Conservation (phyloP, 2,888 invertebrate species). For the Epinotia brunnichana region DNA sequence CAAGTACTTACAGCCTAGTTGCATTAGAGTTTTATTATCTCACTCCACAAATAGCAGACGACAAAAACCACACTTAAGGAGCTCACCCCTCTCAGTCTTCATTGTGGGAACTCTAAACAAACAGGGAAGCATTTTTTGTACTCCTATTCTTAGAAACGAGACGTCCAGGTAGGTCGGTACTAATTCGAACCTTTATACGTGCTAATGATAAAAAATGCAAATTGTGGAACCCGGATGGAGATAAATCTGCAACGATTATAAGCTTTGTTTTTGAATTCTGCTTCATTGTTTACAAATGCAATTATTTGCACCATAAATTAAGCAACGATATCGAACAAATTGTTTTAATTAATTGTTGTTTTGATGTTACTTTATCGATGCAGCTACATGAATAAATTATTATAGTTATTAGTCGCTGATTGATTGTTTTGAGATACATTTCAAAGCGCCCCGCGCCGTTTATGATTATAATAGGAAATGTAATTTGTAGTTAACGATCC, state of each 20-base stretch:
- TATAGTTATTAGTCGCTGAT: conserved; percentile 30
- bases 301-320: conserved; percentile 37
- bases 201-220: conserved; percentile 50
- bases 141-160: conserved; percentile 67
- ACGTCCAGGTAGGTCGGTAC: conserved; percentile 71
- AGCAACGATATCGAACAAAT: conserved; percentile 26
- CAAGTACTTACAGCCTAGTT: conserved; percentile 55
- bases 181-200: conserved; percentile 65
- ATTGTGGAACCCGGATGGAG: conserved; percentile 27
- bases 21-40: conserved; percentile 71
- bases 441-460: conserved; percentile 23
- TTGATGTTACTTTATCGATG: conserved; percentile 37
- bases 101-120: conserved; percentile 78
- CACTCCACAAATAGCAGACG: conserved; percentile 73
- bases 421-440: conserved; percentile 34
- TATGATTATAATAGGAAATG: conserved; percentile 23
- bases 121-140: conserved; percentile 71
- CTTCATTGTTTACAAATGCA: conserved; percentile 32
- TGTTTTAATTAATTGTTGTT: conserved; percentile 39
- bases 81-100: conserved; percentile 69
- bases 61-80: conserved; percentile 80
- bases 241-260: conserved; percentile 14
- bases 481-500: conserved; percentile 37
- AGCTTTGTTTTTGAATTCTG: conserved; percentile 26
- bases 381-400: conserved; percentile 21